phyloP scores from a whole-genome alignment of 2,888 invertebrate species.

The Eupithecia tripunctaria region DNA sequence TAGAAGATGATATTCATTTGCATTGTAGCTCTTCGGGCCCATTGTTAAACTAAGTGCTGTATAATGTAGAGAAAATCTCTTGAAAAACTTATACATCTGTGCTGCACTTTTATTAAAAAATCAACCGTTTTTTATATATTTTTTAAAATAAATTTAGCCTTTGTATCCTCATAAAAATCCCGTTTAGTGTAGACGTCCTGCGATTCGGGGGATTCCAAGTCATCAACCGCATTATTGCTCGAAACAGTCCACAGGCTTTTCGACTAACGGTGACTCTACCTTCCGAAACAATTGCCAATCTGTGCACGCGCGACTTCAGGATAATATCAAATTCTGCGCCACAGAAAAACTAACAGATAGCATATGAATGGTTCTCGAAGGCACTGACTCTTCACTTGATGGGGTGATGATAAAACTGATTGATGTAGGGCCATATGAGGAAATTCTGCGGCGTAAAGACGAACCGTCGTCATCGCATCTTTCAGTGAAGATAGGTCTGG shows the following conservation, averaged over 20 bases:
- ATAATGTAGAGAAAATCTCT: conserved; percentile 16
- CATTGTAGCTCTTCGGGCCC: conserved; percentile 20
- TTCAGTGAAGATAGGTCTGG: neutral
- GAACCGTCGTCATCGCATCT: neutral
- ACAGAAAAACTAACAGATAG: conserved; percentile 19
- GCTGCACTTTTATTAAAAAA: neutral
- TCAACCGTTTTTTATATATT: too few species aligned
- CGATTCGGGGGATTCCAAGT: neutral
- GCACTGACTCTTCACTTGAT: conserved; percentile 28
- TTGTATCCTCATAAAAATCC: conserved; percentile 7
- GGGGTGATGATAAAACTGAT: conserved; percentile 28
- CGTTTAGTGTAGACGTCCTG: neutral
- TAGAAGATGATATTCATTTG: conserved; percentile 38
- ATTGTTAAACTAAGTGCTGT: conserved; percentile 27
- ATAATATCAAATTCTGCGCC: conserved; percentile 13
- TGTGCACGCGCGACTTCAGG: conserved; percentile 25
- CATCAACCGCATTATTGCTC: conserved; percentile 13
- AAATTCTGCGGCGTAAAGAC: conserved; percentile 22
- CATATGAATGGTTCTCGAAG: conserved; percentile 10
- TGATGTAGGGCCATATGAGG: conserved; percentile 15
- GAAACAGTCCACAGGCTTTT: conserved; percentile 1
- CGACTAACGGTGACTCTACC: conserved; percentile 29
- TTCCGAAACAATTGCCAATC: conserved; percentile 27
- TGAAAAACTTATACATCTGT: neutral
- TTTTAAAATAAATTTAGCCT: neutral